These are phyloP conservation scores for Carcina quercana DNA, from an alignment of 2,888 invertebrate species.

Conservation along the genomic window DNA sequence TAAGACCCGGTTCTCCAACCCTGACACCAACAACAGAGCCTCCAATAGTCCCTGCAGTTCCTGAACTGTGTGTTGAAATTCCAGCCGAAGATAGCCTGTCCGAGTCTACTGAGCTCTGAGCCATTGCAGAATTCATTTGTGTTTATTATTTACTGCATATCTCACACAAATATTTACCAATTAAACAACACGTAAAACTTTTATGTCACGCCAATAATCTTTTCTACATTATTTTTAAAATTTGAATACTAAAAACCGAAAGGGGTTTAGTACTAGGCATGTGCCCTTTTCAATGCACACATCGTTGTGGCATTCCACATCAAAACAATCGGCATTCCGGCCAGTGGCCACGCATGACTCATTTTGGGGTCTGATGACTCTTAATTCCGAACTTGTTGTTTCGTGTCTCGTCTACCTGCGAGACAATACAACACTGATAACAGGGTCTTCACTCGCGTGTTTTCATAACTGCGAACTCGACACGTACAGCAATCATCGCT, in stretches of 20 bases:
- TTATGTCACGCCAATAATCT: not conserved
- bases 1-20: conserved; percentile 48
- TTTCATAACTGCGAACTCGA: conserved; percentile 39
- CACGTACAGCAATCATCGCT: conserved; percentile 35
- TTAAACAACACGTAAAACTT: too few species aligned
- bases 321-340: conserved; percentile 59
- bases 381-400: conserved; percentile 31
- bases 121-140: conserved; percentile 34
- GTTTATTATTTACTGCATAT: conserved; percentile 18
- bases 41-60: conserved; percentile 61
- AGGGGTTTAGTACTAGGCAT: too few species aligned
- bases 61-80: conserved; percentile 66
- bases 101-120: conserved; percentile 63
- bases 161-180: conserved; percentile 16
- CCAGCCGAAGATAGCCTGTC: conserved; percentile 67
- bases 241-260: not conserved
- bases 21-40: conserved; percentile 66
- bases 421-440: conserved; percentile 46
- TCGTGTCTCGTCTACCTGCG: conserved; percentile 42
- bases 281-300: conserved; percentile 51
- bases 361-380: conserved; percentile 53
- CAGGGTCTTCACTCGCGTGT: conserved; percentile 37
- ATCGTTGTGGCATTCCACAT: conserved; percentile 51
- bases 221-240: not conserved
- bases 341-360: conserved; percentile 61